Base-by-base conservation (phyloP, 1,140 invertebrate species). In the Pomacea maculata region DNA sequence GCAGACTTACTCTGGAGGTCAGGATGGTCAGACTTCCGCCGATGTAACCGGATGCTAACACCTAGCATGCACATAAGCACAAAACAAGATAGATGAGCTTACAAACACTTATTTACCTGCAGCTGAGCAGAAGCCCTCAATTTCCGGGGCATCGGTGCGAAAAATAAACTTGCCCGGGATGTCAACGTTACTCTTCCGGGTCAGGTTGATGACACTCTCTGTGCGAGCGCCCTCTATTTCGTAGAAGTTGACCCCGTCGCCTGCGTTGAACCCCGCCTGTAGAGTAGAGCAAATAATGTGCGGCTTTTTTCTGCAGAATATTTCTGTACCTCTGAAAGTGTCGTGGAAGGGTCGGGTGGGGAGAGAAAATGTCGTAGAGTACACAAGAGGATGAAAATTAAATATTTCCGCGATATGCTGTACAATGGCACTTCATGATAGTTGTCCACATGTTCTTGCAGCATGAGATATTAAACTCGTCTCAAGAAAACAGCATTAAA, bases 191-290 rank as follows among this genome's bases (percentile, higher is more conserved):
- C 83, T 86, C 5, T 85, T 87, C 15, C 74, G 67, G 29, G 86
- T 86, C 15, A 88, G 73, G 72, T 87, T 88, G 21, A 87, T 81
- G 57, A 88, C 85, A 15, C 82, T 81, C 17, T 80, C 75, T 6
- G 82, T 86, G 15, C 83, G 80, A 1, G 87, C 84, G 65, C 86
- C 87, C 25, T 85, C 82, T 45, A 88, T 86, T 17, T 84, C 84
- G 45, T 83, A 83, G 79, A 67, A 86, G n/a, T 81, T 80, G 45
- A 78, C 70, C 12, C 71, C 73, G 71, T 87, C 83, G 4, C 85
- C 87, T 45, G 87, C 86, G 77, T 88, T 87, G 79, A 87, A 87
- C 34, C 87, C 87, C 78, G 86, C 87, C 87, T 88, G 80, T 34
- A 17, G 57, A 61, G 8, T 11, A 61, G 57, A 61, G 8, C 57